Evolutionary conservation across 2,888 invertebrate genomes (phyloP), one percentile per base, ranked within the genome.

Genomic region (Oscheius sp.): DNA sequence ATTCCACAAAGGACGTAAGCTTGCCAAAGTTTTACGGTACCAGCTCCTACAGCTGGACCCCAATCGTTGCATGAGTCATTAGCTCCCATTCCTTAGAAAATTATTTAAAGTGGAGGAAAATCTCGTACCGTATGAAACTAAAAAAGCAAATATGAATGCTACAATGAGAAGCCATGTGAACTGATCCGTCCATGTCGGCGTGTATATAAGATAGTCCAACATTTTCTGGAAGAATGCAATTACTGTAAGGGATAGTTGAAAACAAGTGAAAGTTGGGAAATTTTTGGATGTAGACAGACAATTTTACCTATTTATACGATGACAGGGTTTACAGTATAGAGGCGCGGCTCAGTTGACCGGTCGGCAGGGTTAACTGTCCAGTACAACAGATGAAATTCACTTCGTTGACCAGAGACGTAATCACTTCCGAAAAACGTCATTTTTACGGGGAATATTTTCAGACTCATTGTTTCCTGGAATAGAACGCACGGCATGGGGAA

Each of bases 1-100:
- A 99, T 92, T 1, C 96, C 95, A 16, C 96, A 99, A 85, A 99
- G 91, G 79, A 95, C 92, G 89, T 98, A 99, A 29, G 99, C 99
- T 89, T 82, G 82, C 77, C 77, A 79, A 25, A 82, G 45, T 66
- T 80, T 80, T n/a, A 82, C 80, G 18, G 82, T 82, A 56, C 82
- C 82, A 0, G 82, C 82, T 35, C 82, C 82, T 0, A 82, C 82
- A 6, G 82, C 80, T 25, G 82, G 80, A 64, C 82, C 82, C 82
- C 82, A 82, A 74, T 82, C 82, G 55, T 82, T 82, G 66, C 82
- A 82, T 1, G 80, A 79, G 63, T 82, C 82, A 58, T 82, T 82
- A 23, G 82, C 82, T 46, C 82, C 82, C 82, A 82, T 82, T 29
- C 66, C 66, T 66, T n/a, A n/a, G n/a, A n/a, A n/a, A n/a, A n/a